Evolutionary conservation across 2,113 vertebrate genomes (phyloP).

Genomic region (Syngnathus typhle): DNA sequence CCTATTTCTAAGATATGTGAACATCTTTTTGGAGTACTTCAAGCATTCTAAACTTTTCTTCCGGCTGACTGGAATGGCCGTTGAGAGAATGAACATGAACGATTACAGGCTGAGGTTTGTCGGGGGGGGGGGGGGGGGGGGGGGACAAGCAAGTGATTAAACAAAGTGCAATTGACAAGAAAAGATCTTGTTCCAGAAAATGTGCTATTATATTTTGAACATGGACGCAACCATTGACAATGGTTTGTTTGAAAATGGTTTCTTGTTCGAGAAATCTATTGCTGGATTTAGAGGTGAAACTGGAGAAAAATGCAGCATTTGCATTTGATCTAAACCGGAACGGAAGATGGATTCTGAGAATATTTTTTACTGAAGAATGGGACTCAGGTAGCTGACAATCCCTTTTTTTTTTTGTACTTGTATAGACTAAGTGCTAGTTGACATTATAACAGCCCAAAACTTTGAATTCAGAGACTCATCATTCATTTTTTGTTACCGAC

Average conservation of each 20-base stretch:
- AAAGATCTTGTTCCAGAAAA: constrained; percentile 31
- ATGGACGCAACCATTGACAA: constrained; percentile 34
- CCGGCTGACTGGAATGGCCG: constrained; percentile 20
- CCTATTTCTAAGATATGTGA: constrained; percentile 73
- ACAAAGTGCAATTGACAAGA: constrained; percentile 62
- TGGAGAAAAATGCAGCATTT: constrained; percentile 11
- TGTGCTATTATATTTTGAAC: neutral
- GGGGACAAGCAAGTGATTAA: constrained; percentile 49
- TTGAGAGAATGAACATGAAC: constrained; percentile 19
- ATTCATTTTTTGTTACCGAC: neutral
- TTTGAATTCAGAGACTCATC: neutral
- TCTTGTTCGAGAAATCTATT: constrained; percentile 38
- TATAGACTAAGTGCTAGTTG: neutral
- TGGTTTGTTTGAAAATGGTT: constrained; percentile 30
- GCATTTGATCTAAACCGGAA: constrained; percentile 6
- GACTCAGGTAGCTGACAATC: neutral
- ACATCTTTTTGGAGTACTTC: constrained; percentile 23
- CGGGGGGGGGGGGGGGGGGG: no score
- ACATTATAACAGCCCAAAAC: no score
- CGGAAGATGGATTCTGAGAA: constrained; percentile 6
- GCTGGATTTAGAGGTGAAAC: constrained; percentile 53
- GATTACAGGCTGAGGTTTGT: constrained; percentile 12
- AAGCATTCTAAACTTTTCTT: constrained; percentile 10
- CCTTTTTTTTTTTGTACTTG: neutral
- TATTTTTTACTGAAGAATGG: neutral